A percentile compares a stretch with the other conserved stretches of the same genome.
Evolutionary conservation across 2,888 invertebrate genomes (phyloP).

Genomic region (Stenichneumon culpator): DNA sequence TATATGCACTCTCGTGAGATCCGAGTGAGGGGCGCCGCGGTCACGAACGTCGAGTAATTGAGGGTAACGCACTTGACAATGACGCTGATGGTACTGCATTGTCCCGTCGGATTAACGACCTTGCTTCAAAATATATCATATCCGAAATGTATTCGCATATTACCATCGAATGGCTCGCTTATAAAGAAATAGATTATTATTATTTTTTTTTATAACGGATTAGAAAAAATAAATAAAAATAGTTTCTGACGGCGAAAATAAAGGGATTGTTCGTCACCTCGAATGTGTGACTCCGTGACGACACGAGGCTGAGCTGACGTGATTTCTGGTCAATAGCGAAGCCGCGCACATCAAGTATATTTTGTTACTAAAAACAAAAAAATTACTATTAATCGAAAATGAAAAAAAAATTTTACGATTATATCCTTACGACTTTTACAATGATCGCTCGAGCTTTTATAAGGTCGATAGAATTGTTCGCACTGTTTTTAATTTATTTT

Average conservation of each 20-base stretch:
- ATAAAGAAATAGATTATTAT: background rate
- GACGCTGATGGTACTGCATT: background rate
- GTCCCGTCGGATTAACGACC: background rate
- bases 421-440: constrained; percentile 72
- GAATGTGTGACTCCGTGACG: constrained; percentile 73
- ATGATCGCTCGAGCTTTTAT: constrained; percentile 72
- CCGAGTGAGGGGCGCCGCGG: background rate
- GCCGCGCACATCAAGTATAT: constrained; percentile 75
- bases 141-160: constrained; percentile 55
- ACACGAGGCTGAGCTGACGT: constrained; percentile 76
- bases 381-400: background rate
- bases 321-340: constrained; percentile 73
- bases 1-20: constrained; percentile 10
- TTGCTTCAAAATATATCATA: constrained; percentile 68
- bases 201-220: too few relatives aligned
- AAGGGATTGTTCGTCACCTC: constrained; percentile 59
- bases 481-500: background rate
- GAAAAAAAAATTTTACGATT: constrained; percentile 10
- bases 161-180: background rate
- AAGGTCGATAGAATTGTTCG: constrained; percentile 23
- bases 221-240: background rate
- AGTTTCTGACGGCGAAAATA: background rate
- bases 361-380: constrained; percentile 54
- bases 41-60: background rate
- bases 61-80: constrained; percentile 19